Percentiles rank a stretch among this genome's conserved stretches.
Conservation (phyloP, 1,140 invertebrate species). For the Paraescarpia echinospica region DNA sequence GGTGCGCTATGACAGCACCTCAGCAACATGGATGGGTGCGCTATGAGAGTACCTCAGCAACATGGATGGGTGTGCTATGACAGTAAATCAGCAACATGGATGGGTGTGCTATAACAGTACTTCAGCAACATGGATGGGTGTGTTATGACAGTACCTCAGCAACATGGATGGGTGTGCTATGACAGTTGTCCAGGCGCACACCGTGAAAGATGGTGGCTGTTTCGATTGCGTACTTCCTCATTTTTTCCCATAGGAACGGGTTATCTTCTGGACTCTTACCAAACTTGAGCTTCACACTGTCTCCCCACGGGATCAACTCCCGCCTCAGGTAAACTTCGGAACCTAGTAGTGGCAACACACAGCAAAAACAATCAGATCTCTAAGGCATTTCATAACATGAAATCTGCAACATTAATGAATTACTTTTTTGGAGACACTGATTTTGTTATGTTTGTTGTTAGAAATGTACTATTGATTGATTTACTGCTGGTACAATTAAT, state of each 20-base stretch:
- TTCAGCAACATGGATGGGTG: not conserved
- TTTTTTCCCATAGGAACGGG: slow-evolving; percentile 91
- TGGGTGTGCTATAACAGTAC: no score
- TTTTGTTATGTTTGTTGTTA: not conserved
- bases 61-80: no score
- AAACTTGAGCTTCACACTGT: slow-evolving; percentile 91
- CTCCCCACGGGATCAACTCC: slow-evolving; percentile 96
- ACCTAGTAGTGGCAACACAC: slow-evolving; percentile 31
- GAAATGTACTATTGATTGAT: no score
- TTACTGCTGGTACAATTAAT: no score
- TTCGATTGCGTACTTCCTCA: slow-evolving; percentile 86
- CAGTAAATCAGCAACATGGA: no score
- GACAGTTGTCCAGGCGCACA: slow-evolving; percentile 96
- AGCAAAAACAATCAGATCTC: not conserved
- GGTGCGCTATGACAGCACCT: no score
- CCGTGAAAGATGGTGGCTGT: slow-evolving; percentile 92
- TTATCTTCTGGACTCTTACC: slow-evolving; percentile 85
- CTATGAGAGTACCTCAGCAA: no score
- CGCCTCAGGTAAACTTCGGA: slow-evolving; percentile 75
- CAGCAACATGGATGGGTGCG: no score
- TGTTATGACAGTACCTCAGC: slow-evolving; percentile 67
- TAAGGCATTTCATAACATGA: not conserved
- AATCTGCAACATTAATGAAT: not conserved
- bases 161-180: slow-evolving; percentile 95
- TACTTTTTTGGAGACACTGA: not conserved